These are phyloP conservation scores for Drosophila nannoptera DNA, from an alignment of 1,140 invertebrate genomes.

Conservation along the genomic window DNA sequence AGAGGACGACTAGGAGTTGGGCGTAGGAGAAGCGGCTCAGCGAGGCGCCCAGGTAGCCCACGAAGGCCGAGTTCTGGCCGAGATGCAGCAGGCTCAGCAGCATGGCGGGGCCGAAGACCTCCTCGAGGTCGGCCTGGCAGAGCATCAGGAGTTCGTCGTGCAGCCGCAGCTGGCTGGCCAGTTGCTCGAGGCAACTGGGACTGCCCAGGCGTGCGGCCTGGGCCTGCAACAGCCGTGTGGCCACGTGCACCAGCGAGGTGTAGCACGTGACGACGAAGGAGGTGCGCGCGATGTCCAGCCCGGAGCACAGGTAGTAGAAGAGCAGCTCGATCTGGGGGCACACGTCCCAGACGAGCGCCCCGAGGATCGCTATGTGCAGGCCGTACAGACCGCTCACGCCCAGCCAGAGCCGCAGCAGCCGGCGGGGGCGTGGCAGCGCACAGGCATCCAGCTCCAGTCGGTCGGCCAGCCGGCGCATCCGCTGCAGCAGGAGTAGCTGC, in stretches of 20 bases:
- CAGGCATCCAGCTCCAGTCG: conserved; percentile 6
- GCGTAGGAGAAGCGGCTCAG: background rate
- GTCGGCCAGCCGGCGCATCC: background rate
- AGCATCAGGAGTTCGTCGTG: background rate
- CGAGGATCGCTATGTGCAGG: background rate
- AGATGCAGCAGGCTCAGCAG: background rate
- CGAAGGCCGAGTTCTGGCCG: background rate
- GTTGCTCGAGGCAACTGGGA: background rate
- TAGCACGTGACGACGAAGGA: background rate
- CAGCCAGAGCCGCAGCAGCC: conserved; percentile 29
- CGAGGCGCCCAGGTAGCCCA: background rate
- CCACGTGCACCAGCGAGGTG: background rate
- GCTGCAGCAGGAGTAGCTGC: conserved; percentile 10
- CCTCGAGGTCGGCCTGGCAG: background rate
- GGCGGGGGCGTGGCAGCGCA: background rate
- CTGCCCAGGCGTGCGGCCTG: background rate
- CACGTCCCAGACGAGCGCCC: background rate
- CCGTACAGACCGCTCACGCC: conserved; percentile 3
- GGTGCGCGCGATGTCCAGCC: background rate
- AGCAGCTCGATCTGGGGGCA: background rate
- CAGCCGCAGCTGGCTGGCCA: background rate
- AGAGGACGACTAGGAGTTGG: background rate
- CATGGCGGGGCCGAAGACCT: background rate
- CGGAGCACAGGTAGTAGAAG: background rate
- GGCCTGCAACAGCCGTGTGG: background rate